These are phyloP conservation scores for Cyclophora punctaria DNA, from an alignment of 2,888 invertebrate species.

Conservation along the genomic window DNA sequence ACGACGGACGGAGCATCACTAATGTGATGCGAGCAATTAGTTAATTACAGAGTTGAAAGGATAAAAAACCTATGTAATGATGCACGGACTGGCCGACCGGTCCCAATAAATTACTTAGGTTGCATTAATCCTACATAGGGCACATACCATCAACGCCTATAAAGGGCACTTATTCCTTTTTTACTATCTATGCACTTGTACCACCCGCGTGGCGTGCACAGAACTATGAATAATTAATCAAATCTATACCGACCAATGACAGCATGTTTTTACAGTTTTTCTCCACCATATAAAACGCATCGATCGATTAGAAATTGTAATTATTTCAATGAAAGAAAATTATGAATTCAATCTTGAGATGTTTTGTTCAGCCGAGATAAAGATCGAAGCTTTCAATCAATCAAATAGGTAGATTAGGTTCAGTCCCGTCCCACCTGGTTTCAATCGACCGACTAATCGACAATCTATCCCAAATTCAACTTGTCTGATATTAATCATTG, in stretches of 20 bases:
- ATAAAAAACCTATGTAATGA: slow-evolving; percentile 33
- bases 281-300: slow-evolving; percentile 14
- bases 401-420: slow-evolving; percentile 30
- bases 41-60: slow-evolving; percentile 33
- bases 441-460: slow-evolving; percentile 33
- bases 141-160: slow-evolving; percentile 6
- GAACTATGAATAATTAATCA: slow-evolving; percentile 17
- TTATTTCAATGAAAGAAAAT: slow-evolving; percentile 35
- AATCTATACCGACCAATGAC: slow-evolving; percentile 13
- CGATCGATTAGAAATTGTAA: slow-evolving; percentile 22
- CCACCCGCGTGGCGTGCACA: slow-evolving; percentile 19
- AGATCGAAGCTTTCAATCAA: slow-evolving; percentile 43
- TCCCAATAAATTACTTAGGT: slow-evolving; percentile 12
- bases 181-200: slow-evolving; percentile 9
- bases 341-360: slow-evolving; percentile 40
- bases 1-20: slow-evolving; percentile 35
- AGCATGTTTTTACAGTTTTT: slow-evolving; percentile 13
- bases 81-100: slow-evolving; percentile 12
- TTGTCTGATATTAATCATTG: slow-evolving; percentile 15
- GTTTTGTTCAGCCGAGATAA: slow-evolving; percentile 41
- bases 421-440: slow-evolving; percentile 36
- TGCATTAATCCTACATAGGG: slow-evolving; percentile 4
- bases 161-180: slow-evolving; percentile 13
- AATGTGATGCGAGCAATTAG: slow-evolving; percentile 41
- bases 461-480: slow-evolving; percentile 30